These are phyloP conservation scores for Uropsilus gracilis DNA, from an alignment of 2,113 vertebrate genomes.

Conservation along the genomic window DNA sequence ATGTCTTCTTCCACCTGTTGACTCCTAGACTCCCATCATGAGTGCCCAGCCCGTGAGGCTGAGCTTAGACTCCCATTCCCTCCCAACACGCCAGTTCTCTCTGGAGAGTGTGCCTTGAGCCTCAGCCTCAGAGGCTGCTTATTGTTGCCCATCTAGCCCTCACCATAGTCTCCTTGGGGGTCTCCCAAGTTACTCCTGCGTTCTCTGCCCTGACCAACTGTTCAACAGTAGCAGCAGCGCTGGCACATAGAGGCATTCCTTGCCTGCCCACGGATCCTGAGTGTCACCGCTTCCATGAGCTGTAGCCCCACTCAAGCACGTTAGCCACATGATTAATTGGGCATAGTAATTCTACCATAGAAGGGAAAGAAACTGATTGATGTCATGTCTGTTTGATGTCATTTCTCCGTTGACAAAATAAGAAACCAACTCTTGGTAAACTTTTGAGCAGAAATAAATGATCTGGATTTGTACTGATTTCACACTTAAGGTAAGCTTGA, in stretches of 20 bases:
- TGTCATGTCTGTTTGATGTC: not conserved
- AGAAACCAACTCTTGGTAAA: not conserved
- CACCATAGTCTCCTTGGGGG: not conserved
- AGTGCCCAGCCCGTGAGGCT: not conserved
- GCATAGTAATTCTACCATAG: not conserved
- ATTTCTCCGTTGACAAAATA: not conserved
- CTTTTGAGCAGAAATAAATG: not conserved
- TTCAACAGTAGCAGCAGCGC: too few species aligned
- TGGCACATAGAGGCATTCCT: too few species aligned
- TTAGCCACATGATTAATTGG: not conserved
- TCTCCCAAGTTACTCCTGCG: not conserved
- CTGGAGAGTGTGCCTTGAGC: not conserved
- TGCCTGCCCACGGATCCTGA: not conserved
- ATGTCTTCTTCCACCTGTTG: not conserved
- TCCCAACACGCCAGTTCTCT: not conserved
- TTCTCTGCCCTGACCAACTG: not conserved
- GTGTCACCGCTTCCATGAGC: not conserved
- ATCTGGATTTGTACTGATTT: not conserved
- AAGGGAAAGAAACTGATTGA: not conserved
- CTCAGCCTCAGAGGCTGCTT: not conserved
- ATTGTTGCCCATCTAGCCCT: not conserved
- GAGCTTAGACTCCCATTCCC: not conserved
- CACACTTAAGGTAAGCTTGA: not conserved
- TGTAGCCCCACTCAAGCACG: not conserved
- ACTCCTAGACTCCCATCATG: not conserved